Percentiles rank a stretch among this genome's conserved stretches.
Conservation (phyloP, 2,113 vertebrate genomes). For the Leptosomus discolor region DNA sequence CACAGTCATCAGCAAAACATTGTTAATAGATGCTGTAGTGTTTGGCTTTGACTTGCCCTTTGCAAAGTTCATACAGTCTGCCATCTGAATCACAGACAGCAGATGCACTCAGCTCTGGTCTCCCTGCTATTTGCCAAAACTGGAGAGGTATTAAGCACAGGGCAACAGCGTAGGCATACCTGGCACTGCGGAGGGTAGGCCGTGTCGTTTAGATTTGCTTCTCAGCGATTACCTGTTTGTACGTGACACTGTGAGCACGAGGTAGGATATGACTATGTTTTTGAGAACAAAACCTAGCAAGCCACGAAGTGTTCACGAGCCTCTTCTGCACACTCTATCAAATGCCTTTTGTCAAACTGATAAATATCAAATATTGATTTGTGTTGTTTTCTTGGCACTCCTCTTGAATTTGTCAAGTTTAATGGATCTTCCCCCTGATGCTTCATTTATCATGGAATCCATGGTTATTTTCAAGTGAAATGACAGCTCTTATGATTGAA, state of each 20-base stretch:
- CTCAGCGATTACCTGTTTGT: not conserved
- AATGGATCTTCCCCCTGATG: conserved; percentile 19
- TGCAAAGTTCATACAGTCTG: conserved; percentile 16
- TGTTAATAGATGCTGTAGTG: conserved; percentile 34
- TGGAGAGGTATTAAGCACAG: not conserved
- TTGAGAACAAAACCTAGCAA: not conserved
- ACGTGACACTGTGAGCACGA: not conserved
- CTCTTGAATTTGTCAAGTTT: conserved; percentile 47
- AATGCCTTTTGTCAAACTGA: conserved; percentile 54
- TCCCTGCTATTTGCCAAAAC: not conserved
- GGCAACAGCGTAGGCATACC: not conserved
- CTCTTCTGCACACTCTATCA: not conserved
- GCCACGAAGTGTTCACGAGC: not conserved
- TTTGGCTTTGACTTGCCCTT: conserved; percentile 55
- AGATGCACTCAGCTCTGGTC: not conserved
- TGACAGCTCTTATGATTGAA: conserved; percentile 38
- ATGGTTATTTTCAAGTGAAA: conserved; percentile 33
- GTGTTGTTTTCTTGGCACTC: conserved; percentile 36
- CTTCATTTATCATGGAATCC: conserved; percentile 57
- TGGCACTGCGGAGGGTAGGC: not conserved
- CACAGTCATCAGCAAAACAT: conserved; percentile 25
- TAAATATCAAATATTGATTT: conserved; percentile 57
- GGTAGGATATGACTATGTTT: not conserved
- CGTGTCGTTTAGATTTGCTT: not conserved
- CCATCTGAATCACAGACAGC: conserved; percentile 40